A percentile compares a stretch with the other conserved stretches of the same genome.
phyloP scores from a whole-genome alignment of 2,113 vertebrate species.

The Myanophis thanlyinensis region DNA sequence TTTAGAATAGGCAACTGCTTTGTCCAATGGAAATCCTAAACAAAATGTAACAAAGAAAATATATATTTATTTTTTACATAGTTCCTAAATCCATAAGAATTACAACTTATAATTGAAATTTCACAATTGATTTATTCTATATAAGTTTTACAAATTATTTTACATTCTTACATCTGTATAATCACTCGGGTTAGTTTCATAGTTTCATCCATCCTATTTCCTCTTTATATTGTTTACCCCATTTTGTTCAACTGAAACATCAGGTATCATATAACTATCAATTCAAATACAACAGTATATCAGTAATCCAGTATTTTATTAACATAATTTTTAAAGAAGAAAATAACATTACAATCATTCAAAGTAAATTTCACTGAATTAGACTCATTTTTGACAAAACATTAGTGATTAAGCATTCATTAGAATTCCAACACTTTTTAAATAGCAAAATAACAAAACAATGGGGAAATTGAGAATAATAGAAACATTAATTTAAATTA shows the following conservation, averaged over 20 bases:
- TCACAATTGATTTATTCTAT: neutral
- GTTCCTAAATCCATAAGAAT: neutral
- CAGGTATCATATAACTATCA: neutral
- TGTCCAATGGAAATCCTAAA: conserved; percentile 89
- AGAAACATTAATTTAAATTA: neutral
- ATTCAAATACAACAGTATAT: neutral
- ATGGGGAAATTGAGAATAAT: neutral
- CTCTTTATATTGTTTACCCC: neutral
- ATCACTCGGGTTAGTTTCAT: neutral
- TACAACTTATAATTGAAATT: neutral
- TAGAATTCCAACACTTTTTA: neutral
- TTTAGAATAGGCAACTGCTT: conserved; percentile 89
- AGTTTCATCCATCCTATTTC: neutral
- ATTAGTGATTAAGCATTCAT: neutral
- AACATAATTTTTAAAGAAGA: neutral
- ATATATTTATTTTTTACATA: conserved; percentile 17
- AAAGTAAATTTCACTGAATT: neutral
- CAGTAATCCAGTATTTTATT: neutral
- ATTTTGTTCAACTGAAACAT: neutral
- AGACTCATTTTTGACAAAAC: neutral
- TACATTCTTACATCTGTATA: neutral
- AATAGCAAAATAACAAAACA: neutral
- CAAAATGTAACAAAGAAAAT: conserved; percentile 46
- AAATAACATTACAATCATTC: neutral
- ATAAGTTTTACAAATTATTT: neutral